Evolutionary conservation across 2,888 invertebrate species (phyloP).

Genomic region (Ophonus ardosiacus): DNA sequence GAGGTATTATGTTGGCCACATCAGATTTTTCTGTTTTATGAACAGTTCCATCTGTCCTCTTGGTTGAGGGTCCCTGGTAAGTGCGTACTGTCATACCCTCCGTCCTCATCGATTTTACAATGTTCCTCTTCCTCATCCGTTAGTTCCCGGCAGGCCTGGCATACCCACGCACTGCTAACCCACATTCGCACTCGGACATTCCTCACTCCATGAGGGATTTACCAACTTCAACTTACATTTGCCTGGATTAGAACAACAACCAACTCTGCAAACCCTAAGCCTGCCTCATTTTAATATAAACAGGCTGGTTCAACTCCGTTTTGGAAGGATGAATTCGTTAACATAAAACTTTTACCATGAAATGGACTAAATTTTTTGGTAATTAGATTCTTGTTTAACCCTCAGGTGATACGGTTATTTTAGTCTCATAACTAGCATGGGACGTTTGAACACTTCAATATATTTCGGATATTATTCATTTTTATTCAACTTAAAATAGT

Average conservation of each 20-base stretch:
- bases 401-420: no score
- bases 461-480: no score
- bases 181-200: constrained; percentile 8
- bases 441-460: no score
- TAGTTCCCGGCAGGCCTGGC: neutral
- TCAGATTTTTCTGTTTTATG: no score
- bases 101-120: constrained; percentile 6
- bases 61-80: neutral
- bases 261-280: neutral
- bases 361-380: neutral
- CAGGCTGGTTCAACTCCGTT: neutral
- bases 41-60: neutral
- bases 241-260: neutral
- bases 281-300: neutral
- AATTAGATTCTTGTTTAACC: neutral
- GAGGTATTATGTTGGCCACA: no score
- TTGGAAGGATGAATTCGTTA: neutral
- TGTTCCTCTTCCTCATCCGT: neutral
- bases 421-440: no score
- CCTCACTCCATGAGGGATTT: neutral
- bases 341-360: neutral
- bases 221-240: neutral
- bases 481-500: no score
- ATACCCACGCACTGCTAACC: neutral
- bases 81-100: neutral